phyloP scores from a whole-genome alignment of 2,888 invertebrate genomes.

The Hoplodrina ambigua region DNA sequence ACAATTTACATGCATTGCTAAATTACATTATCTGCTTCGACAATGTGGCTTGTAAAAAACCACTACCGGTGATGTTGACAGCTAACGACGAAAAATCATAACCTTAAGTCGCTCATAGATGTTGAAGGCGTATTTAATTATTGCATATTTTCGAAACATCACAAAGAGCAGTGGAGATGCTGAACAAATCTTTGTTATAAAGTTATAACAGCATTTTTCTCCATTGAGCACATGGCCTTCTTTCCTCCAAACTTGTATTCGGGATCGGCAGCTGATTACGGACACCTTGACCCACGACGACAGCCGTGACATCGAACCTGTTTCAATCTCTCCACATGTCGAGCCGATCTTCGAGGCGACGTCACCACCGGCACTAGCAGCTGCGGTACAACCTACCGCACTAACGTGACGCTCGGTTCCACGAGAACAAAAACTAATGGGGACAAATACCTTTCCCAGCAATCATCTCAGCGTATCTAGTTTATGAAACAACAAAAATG shows the following conservation, averaged over 20 bases:
- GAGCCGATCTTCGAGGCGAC: conserved; percentile 64
- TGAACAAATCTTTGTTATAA: conserved; percentile 23
- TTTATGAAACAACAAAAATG: conserved; percentile 71
- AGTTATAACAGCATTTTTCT: conserved; percentile 28
- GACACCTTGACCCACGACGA: conserved; percentile 74
- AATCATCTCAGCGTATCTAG: conserved; percentile 62
- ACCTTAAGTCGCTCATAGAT: conserved; percentile 10
- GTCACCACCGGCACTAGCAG: conserved; percentile 31
- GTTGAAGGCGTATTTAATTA: conserved; percentile 23
- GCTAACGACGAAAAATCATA: conserved; percentile 18
- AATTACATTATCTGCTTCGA: conserved; percentile 24
- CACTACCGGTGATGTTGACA: background rate
- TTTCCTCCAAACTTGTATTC: conserved; percentile 53
- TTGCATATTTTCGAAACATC: conserved; percentile 11
- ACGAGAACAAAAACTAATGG: conserved; percentile 66
- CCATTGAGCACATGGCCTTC: conserved; percentile 37
- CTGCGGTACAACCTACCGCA: conserved; percentile 57
- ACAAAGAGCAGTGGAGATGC: conserved; percentile 8
- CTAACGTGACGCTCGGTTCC: conserved; percentile 36
- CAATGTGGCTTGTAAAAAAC: conserved; percentile 3
- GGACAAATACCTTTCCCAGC: conserved; percentile 76
- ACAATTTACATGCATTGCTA: conserved; percentile 31
- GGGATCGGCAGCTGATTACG: conserved; percentile 59
- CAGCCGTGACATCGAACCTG: conserved; percentile 81
- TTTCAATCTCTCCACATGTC: conserved; percentile 70